These are phyloP conservation scores for Castor canadensis DNA, from an alignment of 2,113 vertebrate genomes.

Conservation along the genomic window DNA sequence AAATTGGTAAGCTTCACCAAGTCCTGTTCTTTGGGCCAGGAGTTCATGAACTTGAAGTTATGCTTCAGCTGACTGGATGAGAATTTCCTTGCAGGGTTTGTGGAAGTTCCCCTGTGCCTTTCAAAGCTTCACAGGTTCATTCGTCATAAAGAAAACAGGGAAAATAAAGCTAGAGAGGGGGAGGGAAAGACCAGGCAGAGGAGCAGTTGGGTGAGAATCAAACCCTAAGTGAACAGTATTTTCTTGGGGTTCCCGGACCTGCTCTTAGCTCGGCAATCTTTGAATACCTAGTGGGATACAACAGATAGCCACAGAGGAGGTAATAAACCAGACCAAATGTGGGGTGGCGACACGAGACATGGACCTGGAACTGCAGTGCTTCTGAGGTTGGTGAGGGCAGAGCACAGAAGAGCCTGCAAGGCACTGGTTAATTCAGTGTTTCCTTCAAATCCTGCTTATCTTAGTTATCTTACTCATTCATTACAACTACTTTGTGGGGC, in stretches of 20 bases:
- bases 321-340: neutral
- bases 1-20: neutral
- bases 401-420: neutral
- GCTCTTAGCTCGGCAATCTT: neutral
- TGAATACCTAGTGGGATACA: neutral
- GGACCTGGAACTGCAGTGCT: fast-evolving
- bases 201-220: neutral
- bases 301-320: neutral
- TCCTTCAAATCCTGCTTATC: neutral
- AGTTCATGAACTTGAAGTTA: neutral
- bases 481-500: neutral
- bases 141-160: neutral
- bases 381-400: neutral
- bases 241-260: neutral
- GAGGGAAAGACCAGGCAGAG: neutral
- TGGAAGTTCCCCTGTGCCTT: neutral
- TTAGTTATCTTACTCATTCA: neutral
- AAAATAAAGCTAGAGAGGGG: neutral
- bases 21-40: neutral
- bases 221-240: neutral
- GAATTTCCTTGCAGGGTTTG: neutral
- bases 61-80: neutral
- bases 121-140: neutral
- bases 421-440: neutral
- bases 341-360: neutral